Evolutionary conservation across 2,888 invertebrate genomes (phyloP).

Genomic region (Phalera bucephala): DNA sequence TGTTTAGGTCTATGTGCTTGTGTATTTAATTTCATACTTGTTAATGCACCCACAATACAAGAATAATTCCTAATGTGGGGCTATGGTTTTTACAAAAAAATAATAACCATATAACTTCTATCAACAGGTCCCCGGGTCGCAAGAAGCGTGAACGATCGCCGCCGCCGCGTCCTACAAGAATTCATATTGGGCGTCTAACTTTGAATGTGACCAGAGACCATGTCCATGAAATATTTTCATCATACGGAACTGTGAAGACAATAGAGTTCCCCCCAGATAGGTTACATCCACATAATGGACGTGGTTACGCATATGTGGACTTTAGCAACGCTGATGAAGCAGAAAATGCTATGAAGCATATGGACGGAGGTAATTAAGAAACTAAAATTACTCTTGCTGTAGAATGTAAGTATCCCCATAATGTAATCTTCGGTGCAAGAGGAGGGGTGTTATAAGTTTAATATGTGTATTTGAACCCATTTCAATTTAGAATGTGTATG

Average conservation of each 20-base stretch:
- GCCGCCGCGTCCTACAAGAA: constrained; percentile 94
- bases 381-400: no score
- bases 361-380: constrained; percentile 95
- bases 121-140: constrained; percentile 83
- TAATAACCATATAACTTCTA: no score
- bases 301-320: constrained; percentile 98
- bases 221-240: constrained; percentile 94
- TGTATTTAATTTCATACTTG: no score
- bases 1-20: no score
- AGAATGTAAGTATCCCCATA: no score
- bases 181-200: constrained; percentile 96
- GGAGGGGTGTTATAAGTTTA: no score
- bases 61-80: no score
- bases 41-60: no score
- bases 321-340: constrained; percentile 97
- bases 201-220: constrained; percentile 96
- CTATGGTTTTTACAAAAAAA: no score
- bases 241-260: constrained; percentile 92
- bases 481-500: no score
- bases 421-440: no score
- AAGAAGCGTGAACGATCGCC: constrained; percentile 93
- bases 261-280: constrained; percentile 96
- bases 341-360: constrained; percentile 99
- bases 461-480: no score
- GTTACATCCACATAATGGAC: constrained; percentile 93